Percentiles rank a stretch among this genome's conserved stretches.
Conservation (phyloP, 2,797 vertebrate genomes). For the Scleropages formosus region DNA sequence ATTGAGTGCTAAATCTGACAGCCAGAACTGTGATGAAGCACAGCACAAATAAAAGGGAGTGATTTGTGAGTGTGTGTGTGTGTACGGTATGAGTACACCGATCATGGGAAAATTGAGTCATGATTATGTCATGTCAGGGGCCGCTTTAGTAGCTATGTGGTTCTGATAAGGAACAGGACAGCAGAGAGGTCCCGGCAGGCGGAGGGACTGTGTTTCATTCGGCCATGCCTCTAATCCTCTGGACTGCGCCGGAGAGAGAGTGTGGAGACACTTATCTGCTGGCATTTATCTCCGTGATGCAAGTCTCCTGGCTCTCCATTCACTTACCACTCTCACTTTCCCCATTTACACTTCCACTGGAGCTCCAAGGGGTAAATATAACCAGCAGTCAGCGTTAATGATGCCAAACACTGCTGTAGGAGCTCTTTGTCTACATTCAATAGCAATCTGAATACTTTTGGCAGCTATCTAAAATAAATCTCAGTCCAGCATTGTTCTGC, state of each 20-base stretch:
- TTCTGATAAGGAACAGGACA: conserved; percentile 27
- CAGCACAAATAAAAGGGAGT: too few species aligned
- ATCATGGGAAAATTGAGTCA: conserved; percentile 20
- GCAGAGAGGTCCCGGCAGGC: conserved; percentile 18
- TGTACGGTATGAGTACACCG: background rate
- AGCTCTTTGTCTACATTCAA: too few species aligned
- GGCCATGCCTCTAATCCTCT: conserved; percentile 19
- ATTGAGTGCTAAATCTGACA: too few species aligned
- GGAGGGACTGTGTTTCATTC: conserved; percentile 10
- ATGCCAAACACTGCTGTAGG: too few species aligned
- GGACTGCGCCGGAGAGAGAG: conserved; percentile 19
- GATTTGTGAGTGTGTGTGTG: too few species aligned
- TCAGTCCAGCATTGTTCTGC: too few species aligned
- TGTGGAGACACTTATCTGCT: conserved; percentile 21
- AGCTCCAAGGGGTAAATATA: background rate
- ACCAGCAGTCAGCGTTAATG: too few species aligned
- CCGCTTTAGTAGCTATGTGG: conserved; percentile 10
- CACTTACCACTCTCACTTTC: background rate
- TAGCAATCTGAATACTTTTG: too few species aligned
- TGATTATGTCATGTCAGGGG: conserved; percentile 16
- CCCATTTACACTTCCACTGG: background rate
- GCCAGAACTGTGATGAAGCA: too few species aligned
- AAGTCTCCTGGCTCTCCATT: background rate
- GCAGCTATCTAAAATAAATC: too few species aligned
- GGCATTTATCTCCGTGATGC: conserved; percentile 29